Percentiles rank a stretch among this genome's conserved stretches.
Conservation (phyloP, 1,140 invertebrate species). For the Dinothrombium tinctorium region DNA sequence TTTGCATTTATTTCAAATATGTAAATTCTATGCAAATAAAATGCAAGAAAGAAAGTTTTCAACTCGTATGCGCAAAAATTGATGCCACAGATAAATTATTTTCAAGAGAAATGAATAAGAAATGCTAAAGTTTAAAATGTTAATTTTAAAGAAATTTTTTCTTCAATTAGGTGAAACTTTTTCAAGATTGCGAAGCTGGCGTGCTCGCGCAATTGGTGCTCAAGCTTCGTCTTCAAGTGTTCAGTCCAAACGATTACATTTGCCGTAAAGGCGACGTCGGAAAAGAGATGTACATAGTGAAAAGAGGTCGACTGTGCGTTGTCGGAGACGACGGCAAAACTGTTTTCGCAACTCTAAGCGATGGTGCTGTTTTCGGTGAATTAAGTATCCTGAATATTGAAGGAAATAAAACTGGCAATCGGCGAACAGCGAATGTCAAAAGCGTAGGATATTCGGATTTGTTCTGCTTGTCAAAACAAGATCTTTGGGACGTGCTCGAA, state of each 20-base stretch:
- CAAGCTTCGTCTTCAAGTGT: slow-evolving; percentile 71
- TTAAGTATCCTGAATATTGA: slow-evolving; percentile 23
- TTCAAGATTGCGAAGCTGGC: slow-evolving; percentile 59
- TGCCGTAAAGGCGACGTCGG: slow-evolving; percentile 82
- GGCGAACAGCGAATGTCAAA: slow-evolving; percentile 69
- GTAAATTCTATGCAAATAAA: too few relatives aligned
- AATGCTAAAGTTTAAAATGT: not conserved
- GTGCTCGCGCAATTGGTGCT: slow-evolving; percentile 73
- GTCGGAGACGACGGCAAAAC: slow-evolving; percentile 62
- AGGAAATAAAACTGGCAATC: slow-evolving; percentile 67
- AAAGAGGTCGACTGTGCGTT: slow-evolving; percentile 57
- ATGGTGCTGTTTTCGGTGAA: slow-evolving; percentile 79
- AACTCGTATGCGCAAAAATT: not conserved
- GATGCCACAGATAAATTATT: not conserved
- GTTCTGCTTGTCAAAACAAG: slow-evolving; percentile 59
- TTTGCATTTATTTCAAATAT: too few relatives aligned
- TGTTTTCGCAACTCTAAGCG: slow-evolving; percentile 58
- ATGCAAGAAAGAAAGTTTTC: not conserved
- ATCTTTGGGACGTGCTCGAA: slow-evolving; percentile 25
- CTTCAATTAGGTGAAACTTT: slow-evolving; percentile 32
- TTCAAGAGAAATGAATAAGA: not conserved
- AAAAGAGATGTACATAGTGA: slow-evolving; percentile 80
- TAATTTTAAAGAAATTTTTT: not conserved
- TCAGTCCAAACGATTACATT: slow-evolving; percentile 85
- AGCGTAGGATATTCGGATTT: slow-evolving; percentile 74